Evolutionary conservation across 2,888 invertebrate genomes (phyloP).

Genomic region (Baronia brevicornis): DNA sequence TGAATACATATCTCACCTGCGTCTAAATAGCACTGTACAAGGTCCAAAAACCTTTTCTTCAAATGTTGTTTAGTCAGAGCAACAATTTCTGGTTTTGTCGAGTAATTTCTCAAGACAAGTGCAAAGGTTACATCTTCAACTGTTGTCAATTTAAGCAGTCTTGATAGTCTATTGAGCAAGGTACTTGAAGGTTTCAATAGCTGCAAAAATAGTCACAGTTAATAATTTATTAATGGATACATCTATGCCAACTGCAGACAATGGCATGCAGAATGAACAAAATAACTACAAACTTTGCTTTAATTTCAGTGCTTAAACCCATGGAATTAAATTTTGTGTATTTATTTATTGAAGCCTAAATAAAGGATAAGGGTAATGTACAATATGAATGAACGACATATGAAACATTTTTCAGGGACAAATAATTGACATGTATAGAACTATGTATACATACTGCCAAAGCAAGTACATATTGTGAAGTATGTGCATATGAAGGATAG

Average conservation of each 20-base stretch:
- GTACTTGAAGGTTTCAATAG: slow-evolving; percentile 85
- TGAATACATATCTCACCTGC: slow-evolving; percentile 76
- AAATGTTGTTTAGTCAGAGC: slow-evolving; percentile 85
- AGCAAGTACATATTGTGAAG: too few species aligned
- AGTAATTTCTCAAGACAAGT: slow-evolving; percentile 86
- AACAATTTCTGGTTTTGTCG: slow-evolving; percentile 84
- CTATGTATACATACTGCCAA: slow-evolving; percentile 12
- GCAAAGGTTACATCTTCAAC: slow-evolving; percentile 95
- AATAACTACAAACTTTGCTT: slow-evolving; percentile 6
- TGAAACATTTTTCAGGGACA: too few species aligned
- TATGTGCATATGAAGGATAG: too few species aligned
- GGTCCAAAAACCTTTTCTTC: slow-evolving; percentile 86
- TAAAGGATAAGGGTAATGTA: too few species aligned
- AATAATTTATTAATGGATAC: slow-evolving; percentile 20
- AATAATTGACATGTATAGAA: slow-evolving; percentile 10
- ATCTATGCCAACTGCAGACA: slow-evolving; percentile 17
- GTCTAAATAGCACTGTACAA: slow-evolving; percentile 91
- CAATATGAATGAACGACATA: too few species aligned
- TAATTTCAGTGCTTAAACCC: too few species aligned
- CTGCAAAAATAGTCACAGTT: slow-evolving; percentile 63
- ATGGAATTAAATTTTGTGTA: too few species aligned
- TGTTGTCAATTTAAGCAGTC: slow-evolving; percentile 88
- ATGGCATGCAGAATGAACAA: slow-evolving; percentile 10
- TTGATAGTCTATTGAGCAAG: slow-evolving; percentile 88
- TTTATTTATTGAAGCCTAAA: too few species aligned